Evolutionary conservation across 2,797 vertebrate genomes (phyloP).

Genomic region (Acanthis flammea): DNA sequence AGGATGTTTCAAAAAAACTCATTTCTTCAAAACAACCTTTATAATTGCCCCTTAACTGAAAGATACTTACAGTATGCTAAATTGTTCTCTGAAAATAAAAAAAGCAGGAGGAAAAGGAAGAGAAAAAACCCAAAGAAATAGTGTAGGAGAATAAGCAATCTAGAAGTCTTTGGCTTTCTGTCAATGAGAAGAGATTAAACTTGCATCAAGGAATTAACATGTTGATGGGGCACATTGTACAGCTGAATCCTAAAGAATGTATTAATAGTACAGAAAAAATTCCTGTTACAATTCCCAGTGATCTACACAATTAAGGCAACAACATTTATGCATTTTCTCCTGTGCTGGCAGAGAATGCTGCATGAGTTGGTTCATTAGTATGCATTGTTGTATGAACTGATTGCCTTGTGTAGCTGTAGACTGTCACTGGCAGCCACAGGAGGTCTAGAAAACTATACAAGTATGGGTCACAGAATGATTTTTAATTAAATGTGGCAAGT

Average conservation of each 20-base stretch:
- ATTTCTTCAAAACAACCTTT: background rate
- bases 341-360: background rate
- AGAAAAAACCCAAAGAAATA: background rate
- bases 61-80: background rate
- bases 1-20: background rate
- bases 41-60: background rate
- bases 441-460: conserved; percentile 19
- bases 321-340: background rate
- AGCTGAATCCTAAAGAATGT: background rate
- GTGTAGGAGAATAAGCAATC: background rate
- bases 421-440: conserved; percentile 19
- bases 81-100: background rate
- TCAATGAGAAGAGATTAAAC: conserved; percentile 42
- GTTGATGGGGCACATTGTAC: background rate
- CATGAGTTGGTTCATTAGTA: conserved; percentile 47
- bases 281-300: background rate
- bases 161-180: background rate
- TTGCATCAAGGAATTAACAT: conserved; percentile 13
- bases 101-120: background rate
- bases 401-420: conserved; percentile 4
- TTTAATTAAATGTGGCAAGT: conserved; percentile 50
- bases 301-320: conserved; percentile 35
- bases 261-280: background rate
- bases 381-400: conserved; percentile 21
- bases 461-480: conserved; percentile 27